Evolutionary conservation across 2,888 invertebrate genomes (phyloP), one percentile per base, ranked within the genome.

Genomic region (Flabesymbios commensalis): DNA sequence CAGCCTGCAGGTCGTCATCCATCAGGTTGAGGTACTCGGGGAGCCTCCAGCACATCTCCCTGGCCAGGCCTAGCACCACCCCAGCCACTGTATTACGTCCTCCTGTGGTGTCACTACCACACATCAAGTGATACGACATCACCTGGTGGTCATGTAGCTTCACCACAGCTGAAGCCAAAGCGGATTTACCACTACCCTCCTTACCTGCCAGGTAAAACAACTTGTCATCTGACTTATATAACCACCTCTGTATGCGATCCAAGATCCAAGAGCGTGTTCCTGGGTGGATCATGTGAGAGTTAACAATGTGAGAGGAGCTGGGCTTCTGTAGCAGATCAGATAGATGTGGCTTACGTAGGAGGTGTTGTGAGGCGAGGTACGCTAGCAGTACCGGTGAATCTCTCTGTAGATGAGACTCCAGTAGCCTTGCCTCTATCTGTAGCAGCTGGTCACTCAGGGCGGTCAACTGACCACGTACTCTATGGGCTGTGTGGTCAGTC

Each of bases 181-280:
- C 60, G 7, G 65, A 57, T 57, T 67, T 67, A 5, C 67, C 67
- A 2, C 55, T 47, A 3, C 65, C 67, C 24, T 47, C 33, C 45
- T 57, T 36, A 7, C 57, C 65, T 26, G 45, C 32, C 14, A 65
- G n/a, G 33, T 49, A 48, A 26, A 63, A 60, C 4, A 67, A 22
- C 48, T 54, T 14, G 49, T 59, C 63, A 17, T 63, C 52, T n/a
- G 28, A 26, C n/a, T 32, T 33, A 29, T 1, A 5, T 14, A 67
- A 31, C 59, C 62, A 67, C 1, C 58, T 43, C 26, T 61, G 24
- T 14, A 67, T 31, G 14, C 57, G 29, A 48, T 67, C 67, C 29
- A 65, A 29, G 14, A 65, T 31, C 67, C 67, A 67, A 19, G 33
- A 57, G 14, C 64, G 36, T 5, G 67, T 67, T n/a, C 63, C 67